Evolutionary conservation across 2,113 vertebrate species (phyloP), one percentile per base, ranked within the genome.

Genomic region (Ictidomys tridecemlineatus): DNA sequence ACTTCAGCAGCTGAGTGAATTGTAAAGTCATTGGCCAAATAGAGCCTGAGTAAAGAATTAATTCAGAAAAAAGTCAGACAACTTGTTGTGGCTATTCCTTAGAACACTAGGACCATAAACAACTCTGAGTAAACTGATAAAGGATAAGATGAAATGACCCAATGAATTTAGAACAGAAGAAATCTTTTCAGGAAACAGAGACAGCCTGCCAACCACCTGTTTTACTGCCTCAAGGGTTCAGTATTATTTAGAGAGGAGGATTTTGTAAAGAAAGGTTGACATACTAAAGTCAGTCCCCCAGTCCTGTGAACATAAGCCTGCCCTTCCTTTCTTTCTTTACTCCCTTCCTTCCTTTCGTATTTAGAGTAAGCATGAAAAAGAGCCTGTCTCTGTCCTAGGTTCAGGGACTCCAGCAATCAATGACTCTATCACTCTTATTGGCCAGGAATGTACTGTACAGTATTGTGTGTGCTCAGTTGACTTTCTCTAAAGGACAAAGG

Each of bases 401-500:
- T 39, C 58, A 74, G 87, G 74, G 14, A 26, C 5, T 67, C 5
- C 8, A 32, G 51, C 17, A 8, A 69, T 73, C 18, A 78, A 76
- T 42, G 42, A 34, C 3, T 74, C 53, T 4, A 4, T 24, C 6
- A 88, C 1, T 53, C 39, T 6, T 28, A 9, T 8, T 79, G 45
- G 28, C 73, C 26, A 51, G 26, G 28, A 67, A 65, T 4, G 6
- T 13, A 11, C 0, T 32, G 32, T 14, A 30, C 1, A 8, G 20
- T 24, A 45, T 32, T 69, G 24, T 69, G 32, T 80, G 22, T 30
- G 2, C 22, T 92, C 84, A 42, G 76, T 0, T 72, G n/a, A 79
- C 67, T 73, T 93, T 95, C 58, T 92, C 53, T 74, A 74, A 87
- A 69, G 28, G 73, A 73, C 61, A 85, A 93, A 88, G 45, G 6